A percentile compares a stretch with the other conserved stretches of the same genome.
Conservation (phyloP, 2,797 vertebrate species). For the Carcharodon carcharias region DNA sequence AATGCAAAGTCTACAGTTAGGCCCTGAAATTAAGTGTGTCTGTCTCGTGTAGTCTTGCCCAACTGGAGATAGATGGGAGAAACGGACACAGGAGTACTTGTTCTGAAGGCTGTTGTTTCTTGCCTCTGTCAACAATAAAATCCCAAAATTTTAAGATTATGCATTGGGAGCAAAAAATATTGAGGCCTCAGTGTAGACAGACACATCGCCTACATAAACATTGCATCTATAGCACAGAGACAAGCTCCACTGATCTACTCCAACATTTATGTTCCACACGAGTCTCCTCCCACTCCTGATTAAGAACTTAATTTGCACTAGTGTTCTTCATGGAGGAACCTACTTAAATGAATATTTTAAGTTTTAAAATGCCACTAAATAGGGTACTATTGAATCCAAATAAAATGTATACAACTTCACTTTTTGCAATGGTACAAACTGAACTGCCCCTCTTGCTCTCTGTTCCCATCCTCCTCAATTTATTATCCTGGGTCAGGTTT, state of each 20-base stretch:
- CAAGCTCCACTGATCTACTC: no score
- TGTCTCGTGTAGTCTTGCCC: not conserved
- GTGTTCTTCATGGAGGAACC: not conserved
- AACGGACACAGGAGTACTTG: no score
- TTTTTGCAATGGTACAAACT: not conserved
- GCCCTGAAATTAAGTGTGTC: not conserved
- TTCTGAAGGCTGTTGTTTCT: not conserved
- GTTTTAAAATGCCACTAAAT: not conserved
- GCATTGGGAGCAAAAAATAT: not conserved
- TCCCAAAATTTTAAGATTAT: not conserved
- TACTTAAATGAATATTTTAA: not conserved
- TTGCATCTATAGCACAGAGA: not conserved
- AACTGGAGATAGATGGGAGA: not conserved
- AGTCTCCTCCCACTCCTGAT: no score
- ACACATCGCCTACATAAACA: not conserved
- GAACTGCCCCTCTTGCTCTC: no score
- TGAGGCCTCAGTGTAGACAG: not conserved
- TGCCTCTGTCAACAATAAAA: not conserved
- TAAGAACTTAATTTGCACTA: not conserved
- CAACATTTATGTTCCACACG: no score
- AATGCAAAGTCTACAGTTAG: not conserved
- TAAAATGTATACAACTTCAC: not conserved
- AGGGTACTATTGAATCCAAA: not conserved
- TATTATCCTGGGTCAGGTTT: no score
- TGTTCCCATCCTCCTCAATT: no score